These are phyloP conservation scores for Eudemis profundana DNA, from an alignment of 2,888 invertebrate genomes.

Conservation along the genomic window DNA sequence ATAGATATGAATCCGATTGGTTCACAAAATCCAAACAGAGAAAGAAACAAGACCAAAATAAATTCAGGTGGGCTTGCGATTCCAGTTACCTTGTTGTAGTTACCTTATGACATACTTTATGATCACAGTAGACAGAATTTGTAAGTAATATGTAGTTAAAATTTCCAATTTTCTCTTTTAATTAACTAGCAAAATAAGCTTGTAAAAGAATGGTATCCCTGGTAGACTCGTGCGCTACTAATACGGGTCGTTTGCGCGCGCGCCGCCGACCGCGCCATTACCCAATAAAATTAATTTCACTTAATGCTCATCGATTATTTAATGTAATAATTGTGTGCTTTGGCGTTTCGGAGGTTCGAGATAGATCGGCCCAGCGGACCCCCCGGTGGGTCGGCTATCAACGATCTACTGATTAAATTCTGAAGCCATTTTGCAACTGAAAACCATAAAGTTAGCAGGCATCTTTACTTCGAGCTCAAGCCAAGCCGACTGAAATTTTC, in stretches of 20 bases:
- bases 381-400: conserved; percentile 62
- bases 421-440: conserved; percentile 33
- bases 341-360: conserved; percentile 73
- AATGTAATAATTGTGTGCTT: conserved; percentile 79
- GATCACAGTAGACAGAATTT: background rate
- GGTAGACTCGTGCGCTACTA: conserved; percentile 56
- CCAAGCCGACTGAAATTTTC: background rate
- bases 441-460: conserved; percentile 22
- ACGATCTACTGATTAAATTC: conserved; percentile 25
- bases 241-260: conserved; percentile 74
- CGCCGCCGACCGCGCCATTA: conserved; percentile 76
- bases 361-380: conserved; percentile 75
- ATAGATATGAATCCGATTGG: no score
- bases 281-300: conserved; percentile 84
- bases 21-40: no score
- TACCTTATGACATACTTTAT: background rate
- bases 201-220: conserved; percentile 24
- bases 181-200: background rate
- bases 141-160: background rate
- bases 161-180: background rate
- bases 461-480: conserved; percentile 10
- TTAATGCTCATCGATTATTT: conserved; percentile 82
- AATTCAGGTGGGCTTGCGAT: no score
- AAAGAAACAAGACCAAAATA: no score
- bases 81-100: no score